A percentile compares a stretch with the other conserved stretches of the same genome.
Evolutionary conservation across 1,140 invertebrate species (phyloP).

Genomic region (Formica selysi): DNA sequence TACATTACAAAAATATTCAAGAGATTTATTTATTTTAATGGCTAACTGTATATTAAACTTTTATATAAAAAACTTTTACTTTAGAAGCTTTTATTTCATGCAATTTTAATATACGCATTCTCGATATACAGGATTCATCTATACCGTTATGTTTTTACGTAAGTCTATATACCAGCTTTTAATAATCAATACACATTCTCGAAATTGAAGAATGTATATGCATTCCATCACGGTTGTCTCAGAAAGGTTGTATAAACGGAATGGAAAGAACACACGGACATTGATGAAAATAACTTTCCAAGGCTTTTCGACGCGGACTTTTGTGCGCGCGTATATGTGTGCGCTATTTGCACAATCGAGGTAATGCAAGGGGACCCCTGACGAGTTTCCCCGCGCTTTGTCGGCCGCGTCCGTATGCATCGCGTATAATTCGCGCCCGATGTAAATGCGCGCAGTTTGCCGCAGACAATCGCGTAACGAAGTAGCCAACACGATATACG

Average conservation of each 20-base stretch:
- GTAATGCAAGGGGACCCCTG: background rate
- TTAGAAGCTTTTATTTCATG: background rate
- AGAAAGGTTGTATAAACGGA: background rate
- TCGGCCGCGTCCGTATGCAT: conserved; percentile 31
- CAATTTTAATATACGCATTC: background rate
- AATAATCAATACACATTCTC: background rate
- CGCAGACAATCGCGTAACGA: conserved; percentile 65
- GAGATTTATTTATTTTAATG: background rate
- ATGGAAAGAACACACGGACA: no score
- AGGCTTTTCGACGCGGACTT: background rate
- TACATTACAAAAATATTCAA: no score
- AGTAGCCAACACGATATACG: conserved; percentile 6
- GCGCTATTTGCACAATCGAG: conserved; percentile 25
- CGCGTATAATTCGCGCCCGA: conserved; percentile 53
- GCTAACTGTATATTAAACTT: background rate
- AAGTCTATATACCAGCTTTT: background rate
- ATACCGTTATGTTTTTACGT: background rate
- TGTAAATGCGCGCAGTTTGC: conserved; percentile 63
- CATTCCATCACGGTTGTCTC: background rate
- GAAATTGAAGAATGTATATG: background rate
- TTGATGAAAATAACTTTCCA: conserved; percentile 42
- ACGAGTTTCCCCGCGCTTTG: conserved; percentile 31
- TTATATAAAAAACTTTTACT: background rate
- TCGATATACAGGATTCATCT: background rate
- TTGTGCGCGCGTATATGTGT: no score